These are phyloP conservation scores for Pseudocheirus occidentalis DNA, from an alignment of 2,797 vertebrate species.

Conservation along the genomic window DNA sequence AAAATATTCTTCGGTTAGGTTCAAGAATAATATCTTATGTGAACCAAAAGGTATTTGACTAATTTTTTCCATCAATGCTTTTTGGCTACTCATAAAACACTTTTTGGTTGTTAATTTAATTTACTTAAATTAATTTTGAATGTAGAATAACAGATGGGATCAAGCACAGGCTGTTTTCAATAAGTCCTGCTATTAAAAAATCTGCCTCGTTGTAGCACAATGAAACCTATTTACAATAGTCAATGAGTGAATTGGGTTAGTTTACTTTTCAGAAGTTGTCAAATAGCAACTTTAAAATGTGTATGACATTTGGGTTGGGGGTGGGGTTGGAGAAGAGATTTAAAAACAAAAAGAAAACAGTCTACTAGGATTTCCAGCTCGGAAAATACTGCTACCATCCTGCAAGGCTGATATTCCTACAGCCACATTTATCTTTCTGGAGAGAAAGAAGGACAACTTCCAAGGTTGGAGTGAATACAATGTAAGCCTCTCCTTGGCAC, in stretches of 20 bases:
- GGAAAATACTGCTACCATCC: constrained; percentile 2
- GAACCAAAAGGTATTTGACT: constrained; percentile 41
- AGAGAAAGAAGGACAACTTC: not conserved
- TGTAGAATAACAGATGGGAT: constrained; percentile 69
- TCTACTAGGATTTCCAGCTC: not conserved
- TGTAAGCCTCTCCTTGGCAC: not conserved
- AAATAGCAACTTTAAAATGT: constrained; percentile 40
- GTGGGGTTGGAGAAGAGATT: not conserved
- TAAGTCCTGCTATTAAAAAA: constrained; percentile 63
- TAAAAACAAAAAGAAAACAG: not conserved
- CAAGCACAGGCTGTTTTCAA: constrained; percentile 61
- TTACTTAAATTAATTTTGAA: constrained; percentile 73
- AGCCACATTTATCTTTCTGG: not conserved
- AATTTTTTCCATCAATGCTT: constrained; percentile 46
- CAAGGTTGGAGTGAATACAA: not conserved
- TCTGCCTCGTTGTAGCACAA: constrained; percentile 64
- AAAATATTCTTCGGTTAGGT: constrained; percentile 42
- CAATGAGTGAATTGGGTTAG: constrained; percentile 44
- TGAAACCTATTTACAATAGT: constrained; percentile 60
- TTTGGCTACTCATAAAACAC: constrained; percentile 45
- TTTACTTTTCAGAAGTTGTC: constrained; percentile 55
- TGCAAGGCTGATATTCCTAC: not conserved
- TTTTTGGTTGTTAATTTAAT: constrained; percentile 72
- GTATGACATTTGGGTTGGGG: not conserved
- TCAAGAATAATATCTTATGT: constrained; percentile 40